phyloP scores from a whole-genome alignment of 2,888 invertebrate species.

The Drosophila emarginata region DNA sequence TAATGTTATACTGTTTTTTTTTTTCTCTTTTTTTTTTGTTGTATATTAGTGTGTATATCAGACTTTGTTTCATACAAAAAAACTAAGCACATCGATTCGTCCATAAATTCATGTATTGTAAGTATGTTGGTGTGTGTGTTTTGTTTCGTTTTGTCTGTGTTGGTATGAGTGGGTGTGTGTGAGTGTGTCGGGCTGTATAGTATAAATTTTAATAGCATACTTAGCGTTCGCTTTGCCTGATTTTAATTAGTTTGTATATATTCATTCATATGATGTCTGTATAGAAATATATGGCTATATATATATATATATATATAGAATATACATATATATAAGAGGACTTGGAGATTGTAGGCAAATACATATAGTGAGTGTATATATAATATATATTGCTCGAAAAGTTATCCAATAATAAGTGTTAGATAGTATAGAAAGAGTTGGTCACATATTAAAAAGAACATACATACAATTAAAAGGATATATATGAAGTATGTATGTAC shows the following conservation, averaged over 20 bases:
- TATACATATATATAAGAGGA: conserved; percentile 58
- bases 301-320: conserved; percentile 22
- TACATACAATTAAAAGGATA: not conserved
- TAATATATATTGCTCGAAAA: conserved; percentile 68
- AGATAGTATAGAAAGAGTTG: conserved; percentile 35
- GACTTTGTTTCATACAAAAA: conserved; percentile 79
- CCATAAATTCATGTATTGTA: conserved; percentile 73
- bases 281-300: conserved; percentile 30
- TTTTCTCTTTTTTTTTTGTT: conserved; percentile 49
- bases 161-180: not conserved
- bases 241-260: conserved; percentile 2
- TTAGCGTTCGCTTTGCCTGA: conserved; percentile 9
- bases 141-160: conserved; percentile 6
- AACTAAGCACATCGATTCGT: conserved; percentile 77
- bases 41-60: conserved; percentile 80
- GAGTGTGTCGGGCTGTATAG: not conserved
- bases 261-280: conserved; percentile 16
- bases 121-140: conserved; percentile 28
- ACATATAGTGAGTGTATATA: conserved; percentile 1
- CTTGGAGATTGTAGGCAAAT: conserved; percentile 70
- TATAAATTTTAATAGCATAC: conserved; percentile 7
- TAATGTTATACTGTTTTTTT: conserved; percentile 69
- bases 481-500: not conserved
- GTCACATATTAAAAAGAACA: conserved; percentile 30
- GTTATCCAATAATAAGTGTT: conserved; percentile 47